Percentiles rank a stretch among this genome's conserved stretches.
These are phyloP conservation scores for Notodonta dromedarius DNA, from an alignment of 2,888 invertebrate genomes.

Conservation along the genomic window DNA sequence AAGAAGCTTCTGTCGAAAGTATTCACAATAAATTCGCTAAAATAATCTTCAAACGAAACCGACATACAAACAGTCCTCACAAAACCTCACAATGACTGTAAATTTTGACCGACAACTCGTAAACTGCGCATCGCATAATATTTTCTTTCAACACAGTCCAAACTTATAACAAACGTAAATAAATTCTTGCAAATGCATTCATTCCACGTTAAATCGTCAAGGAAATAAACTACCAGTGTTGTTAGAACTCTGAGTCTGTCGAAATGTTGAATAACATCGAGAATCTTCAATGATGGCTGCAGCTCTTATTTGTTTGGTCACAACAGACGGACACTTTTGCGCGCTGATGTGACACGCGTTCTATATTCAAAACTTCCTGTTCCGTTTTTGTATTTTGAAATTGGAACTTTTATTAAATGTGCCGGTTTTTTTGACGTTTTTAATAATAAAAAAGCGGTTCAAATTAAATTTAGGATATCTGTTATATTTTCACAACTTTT, in stretches of 20 bases:
- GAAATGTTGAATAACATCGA: constrained; percentile 12
- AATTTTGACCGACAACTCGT: background rate
- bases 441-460: background rate
- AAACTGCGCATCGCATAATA: constrained; percentile 14
- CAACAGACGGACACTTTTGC: constrained; percentile 51
- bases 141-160: constrained; percentile 17
- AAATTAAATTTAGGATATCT: background rate
- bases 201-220: constrained; percentile 33
- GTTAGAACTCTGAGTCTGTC: constrained; percentile 23
- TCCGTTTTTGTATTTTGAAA: constrained; percentile 44
- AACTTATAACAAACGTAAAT: constrained; percentile 26
- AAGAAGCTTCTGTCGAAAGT: background rate
- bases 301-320: constrained; percentile 42
- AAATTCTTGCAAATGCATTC: constrained; percentile 37
- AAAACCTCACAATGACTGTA: constrained; percentile 1
- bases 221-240: constrained; percentile 32
- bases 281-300: constrained; percentile 16
- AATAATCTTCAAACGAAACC: constrained; percentile 4
- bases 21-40: background rate
- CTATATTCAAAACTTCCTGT: constrained; percentile 58
- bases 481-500: too few species aligned
- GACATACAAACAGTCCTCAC: background rate
- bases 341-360: constrained; percentile 52
- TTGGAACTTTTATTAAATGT: background rate
- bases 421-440: background rate